Base-by-base conservation (phyloP, 64 coral and sea anemone genomes). In the Montipora capricornis region DNA sequence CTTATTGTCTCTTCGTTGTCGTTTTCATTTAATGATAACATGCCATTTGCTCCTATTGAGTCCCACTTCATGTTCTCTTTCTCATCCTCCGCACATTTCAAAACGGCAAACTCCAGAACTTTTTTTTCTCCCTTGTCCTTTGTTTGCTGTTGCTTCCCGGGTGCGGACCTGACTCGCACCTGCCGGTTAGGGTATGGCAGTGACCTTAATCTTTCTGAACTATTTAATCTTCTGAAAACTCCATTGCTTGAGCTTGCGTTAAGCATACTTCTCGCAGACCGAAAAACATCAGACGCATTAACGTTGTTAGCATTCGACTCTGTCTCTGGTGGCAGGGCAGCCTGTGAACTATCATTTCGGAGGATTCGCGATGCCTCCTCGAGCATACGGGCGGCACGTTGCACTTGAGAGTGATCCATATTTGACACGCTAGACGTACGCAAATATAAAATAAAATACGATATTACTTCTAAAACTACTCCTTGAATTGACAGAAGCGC, bases 91-190 rank as follows among this genome's bases (percentile, higher is more conserved):
- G 51, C 51, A 53, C 51, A 53, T 53, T 53, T 53, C 51, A 53
- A 53, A 53, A 53, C 51, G 51, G 91, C 91, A 87, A 93, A 93
- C 73, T 93, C 91, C 44, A 92, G 10, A 24, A 80, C 64, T 44
- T 83, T 74, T 8, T 53, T 68, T 19, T 89, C 68, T 62, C 71
- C 68, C 57, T 61, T 62, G 74, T 8, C 51, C 46, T 48, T 26
- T 77, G 17, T 75, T 79, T 77, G 87, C 29, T 69, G 64, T 20
- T 71, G 59, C 14, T 87, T 73, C 69, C 69, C 20, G 69, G 69
- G 69, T 24, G 20, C 7, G 2, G 69, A 73, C 69, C 69, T 73
- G 45, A 13, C 68, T 45, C 62, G 47, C 48, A 66, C 59, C 45
- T 62, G 67, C 20, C 84, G 20, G 68, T 87, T 87, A 0, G 12